These are phyloP conservation scores for Glyptemys insculpta DNA, from an alignment of 2,797 vertebrate species.

Conservation along the genomic window DNA sequence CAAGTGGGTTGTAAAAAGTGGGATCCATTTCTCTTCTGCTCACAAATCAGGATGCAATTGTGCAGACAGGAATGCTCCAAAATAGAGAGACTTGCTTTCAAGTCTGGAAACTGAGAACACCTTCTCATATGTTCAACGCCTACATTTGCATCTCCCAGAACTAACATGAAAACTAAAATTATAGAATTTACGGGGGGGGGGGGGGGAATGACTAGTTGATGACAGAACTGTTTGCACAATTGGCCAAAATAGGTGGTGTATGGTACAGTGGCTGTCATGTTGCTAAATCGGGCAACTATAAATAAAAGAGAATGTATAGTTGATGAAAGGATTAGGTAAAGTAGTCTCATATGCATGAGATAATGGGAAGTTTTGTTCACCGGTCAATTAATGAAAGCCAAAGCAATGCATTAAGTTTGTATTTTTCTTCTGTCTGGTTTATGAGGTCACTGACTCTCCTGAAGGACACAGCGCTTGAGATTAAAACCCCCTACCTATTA, in stretches of 20 bases:
- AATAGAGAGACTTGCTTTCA: neutral
- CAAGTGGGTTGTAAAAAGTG: neutral
- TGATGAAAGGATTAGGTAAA: neutral
- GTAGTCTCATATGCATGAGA: conserved; percentile 1
- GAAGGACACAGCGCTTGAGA: conserved; percentile 28
- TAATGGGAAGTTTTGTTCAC: neutral
- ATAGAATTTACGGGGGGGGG: neutral
- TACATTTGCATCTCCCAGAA: neutral
- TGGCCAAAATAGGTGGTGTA: neutral
- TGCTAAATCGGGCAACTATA: neutral
- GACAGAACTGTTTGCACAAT: neutral
- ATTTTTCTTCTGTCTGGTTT: conserved; percentile 29
- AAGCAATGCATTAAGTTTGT: conserved; percentile 21
- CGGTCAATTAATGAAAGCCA: conserved; percentile 41
- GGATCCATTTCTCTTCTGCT: neutral
- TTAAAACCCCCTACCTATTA: neutral
- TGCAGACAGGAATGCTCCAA: neutral
- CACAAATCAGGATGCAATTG: neutral
- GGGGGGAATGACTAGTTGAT: neutral
- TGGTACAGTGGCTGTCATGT: neutral
- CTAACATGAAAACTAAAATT: neutral
- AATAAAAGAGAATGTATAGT: conserved; percentile 36
- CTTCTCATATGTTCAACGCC: neutral
- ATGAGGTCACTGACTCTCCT: conserved; percentile 21
- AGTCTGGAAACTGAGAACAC: neutral